phyloP scores from a whole-genome alignment of 2,113 vertebrate species.

The Pedetes capensis region DNA sequence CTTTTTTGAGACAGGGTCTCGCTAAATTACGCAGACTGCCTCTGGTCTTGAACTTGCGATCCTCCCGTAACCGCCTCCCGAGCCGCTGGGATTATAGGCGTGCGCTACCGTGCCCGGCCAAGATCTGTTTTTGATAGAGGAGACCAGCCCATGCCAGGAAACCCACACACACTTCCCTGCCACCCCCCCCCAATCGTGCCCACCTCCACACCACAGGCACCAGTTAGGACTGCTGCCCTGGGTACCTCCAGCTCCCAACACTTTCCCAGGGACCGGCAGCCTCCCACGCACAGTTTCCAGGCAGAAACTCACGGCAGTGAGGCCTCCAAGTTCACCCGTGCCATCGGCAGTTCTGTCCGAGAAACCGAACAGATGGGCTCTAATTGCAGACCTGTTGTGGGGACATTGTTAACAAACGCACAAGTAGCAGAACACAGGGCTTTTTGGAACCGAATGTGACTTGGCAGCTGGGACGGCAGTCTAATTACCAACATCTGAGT shows the following conservation, averaged over 20 bases:
- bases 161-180: accelerated
- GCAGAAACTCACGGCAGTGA: conserved; percentile 69
- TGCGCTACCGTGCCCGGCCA: too few relatives aligned
- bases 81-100: too few relatives aligned
- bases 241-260: background rate
- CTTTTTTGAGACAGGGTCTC: too few relatives aligned
- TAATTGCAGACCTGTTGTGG: conserved; percentile 87
- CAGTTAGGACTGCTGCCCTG: background rate
- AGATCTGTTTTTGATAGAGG: background rate
- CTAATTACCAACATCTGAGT: conserved; percentile 90
- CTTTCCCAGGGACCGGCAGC: conserved; percentile 9
- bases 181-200: accelerated
- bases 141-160: background rate
- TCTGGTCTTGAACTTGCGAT: too few relatives aligned
- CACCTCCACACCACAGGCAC: background rate
- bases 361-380: conserved; percentile 84
- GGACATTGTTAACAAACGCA: conserved; percentile 86
- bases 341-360: conserved; percentile 77
- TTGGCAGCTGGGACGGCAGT: conserved; percentile 84
- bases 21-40: too few relatives aligned
- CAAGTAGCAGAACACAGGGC: conserved; percentile 82
- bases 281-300: conserved; percentile 60
- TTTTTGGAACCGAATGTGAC: conserved; percentile 83
- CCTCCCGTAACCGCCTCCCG: too few relatives aligned
- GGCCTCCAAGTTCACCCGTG: conserved; percentile 77